Percentiles rank a stretch among this genome's conserved stretches.
phyloP scores from a whole-genome alignment of 2,113 vertebrate genomes.

The Acrocephalus kingi region DNA sequence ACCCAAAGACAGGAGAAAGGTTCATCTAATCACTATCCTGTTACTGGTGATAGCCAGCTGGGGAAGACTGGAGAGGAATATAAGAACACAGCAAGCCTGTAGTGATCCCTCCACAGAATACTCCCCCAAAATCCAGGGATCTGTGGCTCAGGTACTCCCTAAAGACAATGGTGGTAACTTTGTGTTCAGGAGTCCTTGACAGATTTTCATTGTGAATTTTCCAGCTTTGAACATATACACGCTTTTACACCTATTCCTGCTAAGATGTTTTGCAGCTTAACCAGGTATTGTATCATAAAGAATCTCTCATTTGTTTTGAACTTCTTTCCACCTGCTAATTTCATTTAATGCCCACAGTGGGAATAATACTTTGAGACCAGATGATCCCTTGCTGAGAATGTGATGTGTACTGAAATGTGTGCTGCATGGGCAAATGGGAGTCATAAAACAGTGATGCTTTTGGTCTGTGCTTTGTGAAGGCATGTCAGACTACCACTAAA shows the following conservation, averaged over 20 bases:
- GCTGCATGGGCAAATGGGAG: neutral
- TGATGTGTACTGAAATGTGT: neutral
- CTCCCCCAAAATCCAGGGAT: neutral
- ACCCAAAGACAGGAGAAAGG: neutral
- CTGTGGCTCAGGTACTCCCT: neutral
- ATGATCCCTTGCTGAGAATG: neutral
- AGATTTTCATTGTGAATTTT: neutral
- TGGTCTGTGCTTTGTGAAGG: neutral
- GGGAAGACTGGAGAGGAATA: neutral
- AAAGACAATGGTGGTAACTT: neutral
- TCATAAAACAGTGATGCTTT: neutral
- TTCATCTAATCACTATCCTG: neutral
- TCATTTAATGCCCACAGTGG: neutral
- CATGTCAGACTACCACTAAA: neutral
- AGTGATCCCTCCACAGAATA: neutral
- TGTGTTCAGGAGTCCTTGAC: neutral
- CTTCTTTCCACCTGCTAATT: constrained; percentile 10
- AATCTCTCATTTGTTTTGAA: neutral
- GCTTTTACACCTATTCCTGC: neutral
- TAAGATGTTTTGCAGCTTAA: neutral
- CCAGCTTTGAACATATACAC: neutral
- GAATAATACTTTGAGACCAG: neutral
- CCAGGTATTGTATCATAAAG: neutral
- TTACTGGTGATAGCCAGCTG: neutral
- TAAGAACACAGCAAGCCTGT: neutral